Evolutionary conservation across 2,113 vertebrate genomes (phyloP).

Genomic region (Noturus placidus): DNA sequence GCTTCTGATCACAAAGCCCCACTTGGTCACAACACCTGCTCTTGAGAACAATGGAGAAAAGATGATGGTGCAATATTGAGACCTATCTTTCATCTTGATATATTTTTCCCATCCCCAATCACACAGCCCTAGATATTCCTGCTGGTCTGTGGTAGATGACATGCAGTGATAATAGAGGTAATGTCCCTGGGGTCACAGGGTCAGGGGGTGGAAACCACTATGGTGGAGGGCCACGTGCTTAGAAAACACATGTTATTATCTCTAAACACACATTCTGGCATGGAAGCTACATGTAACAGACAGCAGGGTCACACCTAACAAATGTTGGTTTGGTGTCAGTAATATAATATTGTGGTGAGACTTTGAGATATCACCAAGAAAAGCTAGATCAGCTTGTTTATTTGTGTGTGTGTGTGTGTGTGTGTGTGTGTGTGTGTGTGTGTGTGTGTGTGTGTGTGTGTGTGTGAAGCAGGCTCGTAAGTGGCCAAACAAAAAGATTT

Average conservation of each 20-base stretch:
- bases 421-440: not conserved
- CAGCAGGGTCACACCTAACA: not conserved
- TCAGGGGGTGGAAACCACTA: constrained; percentile 6
- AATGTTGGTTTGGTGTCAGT: not conserved
- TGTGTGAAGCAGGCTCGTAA: not conserved
- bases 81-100: not conserved
- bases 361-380: constrained; percentile 20
- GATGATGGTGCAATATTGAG: not conserved
- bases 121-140: constrained; percentile 5
- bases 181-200: constrained; percentile 34
- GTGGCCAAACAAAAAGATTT: not conserved
- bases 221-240: not conserved
- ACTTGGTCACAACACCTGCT: constrained; percentile 36
- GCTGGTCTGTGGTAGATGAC: constrained; percentile 35
- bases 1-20: constrained; percentile 4
- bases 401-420: too few relatives aligned
- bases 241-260: constrained; percentile 7
- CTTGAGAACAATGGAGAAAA: constrained; percentile 36
- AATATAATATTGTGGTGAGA: not conserved
- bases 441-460: not conserved
- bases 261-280: constrained; percentile 14
- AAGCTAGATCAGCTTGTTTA: not conserved
- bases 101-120: not conserved
- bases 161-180: constrained; percentile 44
- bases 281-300: not conserved